Percentiles rank a stretch among this genome's conserved stretches.
Conservation (phyloP, 2,797 vertebrate genomes). For the Arrhamphus sclerolepis region DNA sequence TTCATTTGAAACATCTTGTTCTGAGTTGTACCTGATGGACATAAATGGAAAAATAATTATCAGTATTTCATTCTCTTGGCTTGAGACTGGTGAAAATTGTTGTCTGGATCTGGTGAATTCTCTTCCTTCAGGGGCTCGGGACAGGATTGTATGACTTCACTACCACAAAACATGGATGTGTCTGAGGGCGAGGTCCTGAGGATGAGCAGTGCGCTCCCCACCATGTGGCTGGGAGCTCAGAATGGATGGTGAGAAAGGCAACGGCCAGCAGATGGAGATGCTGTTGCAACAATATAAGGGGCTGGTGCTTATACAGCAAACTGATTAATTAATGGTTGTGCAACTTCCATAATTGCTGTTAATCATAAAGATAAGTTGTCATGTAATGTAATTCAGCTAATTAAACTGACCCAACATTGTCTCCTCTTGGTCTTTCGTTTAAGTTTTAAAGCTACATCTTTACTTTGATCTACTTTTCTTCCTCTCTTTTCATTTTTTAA, state of each 20-base stretch:
- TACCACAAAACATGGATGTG: slow-evolving; percentile 82
- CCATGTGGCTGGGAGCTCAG: slow-evolving; percentile 98
- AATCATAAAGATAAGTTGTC: not conserved
- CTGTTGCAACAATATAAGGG: not conserved
- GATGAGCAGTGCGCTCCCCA: slow-evolving; percentile 96
- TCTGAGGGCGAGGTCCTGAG: slow-evolving; percentile 88
- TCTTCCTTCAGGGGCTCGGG: slow-evolving; percentile 76
- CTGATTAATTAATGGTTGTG: not conserved
- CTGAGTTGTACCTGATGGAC: too few species aligned
- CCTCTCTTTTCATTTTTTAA: slow-evolving; percentile 48
- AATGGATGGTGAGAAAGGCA: slow-evolving; percentile 89
- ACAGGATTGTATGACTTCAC: slow-evolving; percentile 74
- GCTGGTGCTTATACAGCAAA: accelerated
- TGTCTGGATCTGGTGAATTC: not conserved
- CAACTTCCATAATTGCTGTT: not conserved
- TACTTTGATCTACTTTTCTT: not conserved
- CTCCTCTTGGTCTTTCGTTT: not conserved
- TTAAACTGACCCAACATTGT: not conserved
- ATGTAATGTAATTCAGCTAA: not conserved
- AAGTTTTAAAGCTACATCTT: not conserved
- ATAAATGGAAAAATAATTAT: not conserved
- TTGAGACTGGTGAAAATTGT: not conserved
- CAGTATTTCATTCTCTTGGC: not conserved
- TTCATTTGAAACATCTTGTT: too few species aligned
- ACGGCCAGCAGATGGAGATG: slow-evolving; percentile 43